Base-by-base conservation (phyloP, 2,113 vertebrate species). In the Grammomys dolichurus region DNA sequence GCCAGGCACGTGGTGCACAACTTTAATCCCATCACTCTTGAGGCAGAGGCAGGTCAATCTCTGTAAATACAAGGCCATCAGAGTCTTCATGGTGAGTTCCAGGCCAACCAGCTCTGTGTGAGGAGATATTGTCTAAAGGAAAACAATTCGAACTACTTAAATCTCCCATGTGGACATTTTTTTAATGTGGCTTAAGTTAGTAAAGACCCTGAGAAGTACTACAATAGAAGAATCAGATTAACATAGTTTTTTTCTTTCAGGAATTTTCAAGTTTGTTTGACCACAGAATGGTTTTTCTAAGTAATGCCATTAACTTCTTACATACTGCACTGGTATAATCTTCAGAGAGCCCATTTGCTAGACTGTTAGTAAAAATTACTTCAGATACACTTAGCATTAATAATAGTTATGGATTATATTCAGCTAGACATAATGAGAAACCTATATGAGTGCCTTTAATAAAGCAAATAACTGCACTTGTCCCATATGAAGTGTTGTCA, bases 381-480 rank as follows among this genome's bases (percentile, higher is more conserved):
- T 96, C 58, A 96, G 46, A 31, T 82, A 43, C 33, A 63, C 43
- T 92, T 95, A 94, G 13, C 65, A 81, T 43, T 88, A 90, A 95
- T 76, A 90, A 70, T 93, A 17, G 26, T 88, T 85, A 94, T 85
- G 85, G 12, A 84, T 87, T 75, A 78, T 28, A n/a, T 70, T 96
- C 73, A 89, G n/a, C 80, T 60, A 17, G 54, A 86, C 10, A 56
- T 77, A 93, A 96, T 14, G 20, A 95, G 90, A 95, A 95, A 73
- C 19, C 56, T 69, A 78, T 36, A 48, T n/a, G 82, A 87, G 84
- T 60, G 36, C 13, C 75, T 95, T 96, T 93, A 82, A 89, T 78
- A 92, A 95, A 93, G 87, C 60, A 89, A 93, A 56, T 65, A 86
- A 94, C 51, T 56, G 40, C 31, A 93, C 22, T 81, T 95, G 69